Evolutionary conservation across 2,113 vertebrate genomes (phyloP), one percentile per base, ranked within the genome.

Genomic region (Lampris incognitus): DNA sequence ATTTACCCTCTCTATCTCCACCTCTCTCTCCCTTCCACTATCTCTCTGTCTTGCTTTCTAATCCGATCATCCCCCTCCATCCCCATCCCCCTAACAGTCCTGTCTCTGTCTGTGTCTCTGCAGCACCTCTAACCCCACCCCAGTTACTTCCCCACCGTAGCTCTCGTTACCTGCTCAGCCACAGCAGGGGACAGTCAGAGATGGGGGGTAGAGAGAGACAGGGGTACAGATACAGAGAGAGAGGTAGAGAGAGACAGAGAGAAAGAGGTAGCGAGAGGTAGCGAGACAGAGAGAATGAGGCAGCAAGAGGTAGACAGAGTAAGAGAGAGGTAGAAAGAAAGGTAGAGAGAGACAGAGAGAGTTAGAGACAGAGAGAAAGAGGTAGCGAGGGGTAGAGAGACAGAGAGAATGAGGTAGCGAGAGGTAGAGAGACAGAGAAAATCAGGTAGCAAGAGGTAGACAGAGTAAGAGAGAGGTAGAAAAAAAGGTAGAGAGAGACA

Each of bases 401-500:
- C 38, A 52, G 69, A 38, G 10, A 73, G 65, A 65, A 74, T 13
- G 68, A 8, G 64, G 50, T 63, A 2, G 49, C 70, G 44, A 48
- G 42, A 44, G 6, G 44, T 3, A 58, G 54, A 52, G 64, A 64
- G 46, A 55, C 38, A 62, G 57, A 42, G 6, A 24, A 24, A 24
- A 24, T 24, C 0, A 24, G 24, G 24, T 24, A 24, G 24, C 24
- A 24, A 24, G 24, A 24, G 24, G 24, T 24, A 24, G 24, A 24
- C 24, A 24, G 24, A 24, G 24, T 24, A 24, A 50, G 46, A 42
- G 51, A 83, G 85, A 64, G 70, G 42, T 66, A 74, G 44, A 4
- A 7, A 10, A n/a, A 41, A 78, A 89, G 81, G 83, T 24, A 78
- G 74, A n/a, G 69, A 52, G 69, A 44, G 71, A 87, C 36, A 38